Evolutionary conservation across 2,888 invertebrate species (phyloP).

Genomic region (Agonum fuliginosum): DNA sequence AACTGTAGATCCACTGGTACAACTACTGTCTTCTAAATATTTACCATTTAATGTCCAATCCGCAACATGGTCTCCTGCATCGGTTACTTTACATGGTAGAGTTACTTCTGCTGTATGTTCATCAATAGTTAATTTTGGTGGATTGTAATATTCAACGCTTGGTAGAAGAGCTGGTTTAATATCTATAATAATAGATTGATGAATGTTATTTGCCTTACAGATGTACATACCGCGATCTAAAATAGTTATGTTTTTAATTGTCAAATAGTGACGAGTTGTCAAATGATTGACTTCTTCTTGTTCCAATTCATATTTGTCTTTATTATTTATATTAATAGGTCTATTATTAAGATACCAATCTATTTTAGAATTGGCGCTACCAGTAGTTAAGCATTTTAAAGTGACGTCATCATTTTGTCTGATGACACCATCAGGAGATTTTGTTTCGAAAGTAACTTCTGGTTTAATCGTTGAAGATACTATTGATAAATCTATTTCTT

Average conservation of each 20-base stretch:
- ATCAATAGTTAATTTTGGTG: neutral
- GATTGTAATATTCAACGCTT: neutral
- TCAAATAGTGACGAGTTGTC: neutral
- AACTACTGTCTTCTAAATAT: neutral
- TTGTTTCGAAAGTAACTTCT: neutral
- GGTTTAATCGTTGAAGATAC: neutral
- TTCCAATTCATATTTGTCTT: neutral
- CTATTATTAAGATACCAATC: neutral
- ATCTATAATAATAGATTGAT: neutral
- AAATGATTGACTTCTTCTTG: constrained; percentile 1
- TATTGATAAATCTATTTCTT: constrained; percentile 19
- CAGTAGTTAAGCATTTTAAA: neutral
- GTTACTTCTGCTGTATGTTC: neutral
- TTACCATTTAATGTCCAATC: neutral
- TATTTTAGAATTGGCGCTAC: neutral
- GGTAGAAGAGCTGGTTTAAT: neutral
- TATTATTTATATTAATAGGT: neutral
- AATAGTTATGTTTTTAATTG: neutral
- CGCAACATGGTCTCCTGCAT: neutral
- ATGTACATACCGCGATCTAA: neutral
- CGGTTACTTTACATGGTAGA: constrained; percentile 1
- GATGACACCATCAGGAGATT: neutral
- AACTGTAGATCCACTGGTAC: neutral
- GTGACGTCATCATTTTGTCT: constrained; percentile 15
- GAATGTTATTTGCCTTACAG: neutral